Conservation (phyloP, 2,888 invertebrate species). For the Papilio gigon region DNA sequence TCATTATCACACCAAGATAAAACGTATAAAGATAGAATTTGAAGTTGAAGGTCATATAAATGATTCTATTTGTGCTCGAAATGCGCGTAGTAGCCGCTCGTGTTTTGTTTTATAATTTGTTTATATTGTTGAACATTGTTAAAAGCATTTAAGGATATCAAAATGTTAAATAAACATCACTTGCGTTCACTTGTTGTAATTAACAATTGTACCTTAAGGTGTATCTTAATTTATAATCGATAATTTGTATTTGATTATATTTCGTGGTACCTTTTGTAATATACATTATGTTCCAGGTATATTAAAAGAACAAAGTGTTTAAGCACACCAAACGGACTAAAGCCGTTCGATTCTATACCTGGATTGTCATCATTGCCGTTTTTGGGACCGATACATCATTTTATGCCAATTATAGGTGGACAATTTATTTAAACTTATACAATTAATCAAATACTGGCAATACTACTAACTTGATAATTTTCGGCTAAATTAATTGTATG, state of each 20-base stretch:
- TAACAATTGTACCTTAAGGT: neutral
- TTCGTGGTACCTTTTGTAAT: neutral
- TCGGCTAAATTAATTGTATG: neutral
- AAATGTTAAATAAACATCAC: constrained; percentile 17
- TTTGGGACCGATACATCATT: constrained; percentile 67
- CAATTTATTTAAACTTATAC: constrained; percentile 36
- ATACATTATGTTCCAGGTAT: constrained; percentile 22
- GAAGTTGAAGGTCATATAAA: constrained; percentile 37
- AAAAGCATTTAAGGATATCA: neutral
- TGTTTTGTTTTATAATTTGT: neutral
- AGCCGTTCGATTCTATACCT: constrained; percentile 65
- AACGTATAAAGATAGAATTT: neutral
- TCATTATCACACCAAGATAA: constrained; percentile 4
- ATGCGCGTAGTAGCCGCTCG: neutral
- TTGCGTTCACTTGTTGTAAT: neutral
- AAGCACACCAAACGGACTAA: constrained; percentile 49
- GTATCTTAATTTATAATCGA: neutral
- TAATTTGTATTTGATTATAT: neutral
- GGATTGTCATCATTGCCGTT: constrained; percentile 66
- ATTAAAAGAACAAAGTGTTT: constrained; percentile 40
- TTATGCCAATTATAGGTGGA: constrained; percentile 65
- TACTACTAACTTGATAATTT: neutral
- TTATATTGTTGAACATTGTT: neutral
- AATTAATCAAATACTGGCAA: neutral
- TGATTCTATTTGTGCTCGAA: constrained; percentile 32